Evolutionary conservation across 2,113 vertebrate genomes (phyloP).

Genomic region (Entelurus aequoreus): DNA sequence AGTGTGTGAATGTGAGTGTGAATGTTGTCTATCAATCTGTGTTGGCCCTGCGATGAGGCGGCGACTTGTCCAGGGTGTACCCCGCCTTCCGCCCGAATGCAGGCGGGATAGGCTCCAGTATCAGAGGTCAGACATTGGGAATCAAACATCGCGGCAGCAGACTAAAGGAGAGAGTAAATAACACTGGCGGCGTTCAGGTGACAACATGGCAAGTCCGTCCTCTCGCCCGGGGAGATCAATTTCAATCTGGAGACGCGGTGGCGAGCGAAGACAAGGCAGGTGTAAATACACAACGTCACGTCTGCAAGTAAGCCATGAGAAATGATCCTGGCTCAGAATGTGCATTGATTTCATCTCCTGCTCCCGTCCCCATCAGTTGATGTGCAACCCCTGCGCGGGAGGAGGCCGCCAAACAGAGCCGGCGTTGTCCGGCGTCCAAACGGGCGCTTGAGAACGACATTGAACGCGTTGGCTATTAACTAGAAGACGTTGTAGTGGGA

Average conservation of each 20-base stretch:
- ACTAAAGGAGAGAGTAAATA: constrained; percentile 60
- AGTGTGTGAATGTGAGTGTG: too few species aligned
- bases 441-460: constrained; percentile 49
- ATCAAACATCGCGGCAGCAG: constrained; percentile 50
- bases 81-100: too few species aligned
- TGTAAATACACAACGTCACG: constrained; percentile 59
- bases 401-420: constrained; percentile 13
- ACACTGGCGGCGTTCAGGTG: constrained; percentile 55
- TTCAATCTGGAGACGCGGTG: constrained; percentile 72
- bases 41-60: too few species aligned
- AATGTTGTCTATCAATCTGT: too few species aligned
- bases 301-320: constrained; percentile 58
- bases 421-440: constrained; percentile 33
- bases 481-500: constrained; percentile 33
- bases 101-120: too few species aligned
- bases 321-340: constrained; percentile 54
- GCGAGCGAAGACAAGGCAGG: constrained; percentile 63
- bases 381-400: background rate
- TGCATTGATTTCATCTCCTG: constrained; percentile 53
- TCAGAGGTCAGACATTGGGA: background rate
- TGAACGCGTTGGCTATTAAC: constrained; percentile 54
- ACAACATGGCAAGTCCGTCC: constrained; percentile 57
- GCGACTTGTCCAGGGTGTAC: too few species aligned
- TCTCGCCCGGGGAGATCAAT: constrained; percentile 65
- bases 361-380: constrained; percentile 12